Evolutionary conservation across 2,797 vertebrate genomes (phyloP).

Genomic region (Lerista edwardsae): DNA sequence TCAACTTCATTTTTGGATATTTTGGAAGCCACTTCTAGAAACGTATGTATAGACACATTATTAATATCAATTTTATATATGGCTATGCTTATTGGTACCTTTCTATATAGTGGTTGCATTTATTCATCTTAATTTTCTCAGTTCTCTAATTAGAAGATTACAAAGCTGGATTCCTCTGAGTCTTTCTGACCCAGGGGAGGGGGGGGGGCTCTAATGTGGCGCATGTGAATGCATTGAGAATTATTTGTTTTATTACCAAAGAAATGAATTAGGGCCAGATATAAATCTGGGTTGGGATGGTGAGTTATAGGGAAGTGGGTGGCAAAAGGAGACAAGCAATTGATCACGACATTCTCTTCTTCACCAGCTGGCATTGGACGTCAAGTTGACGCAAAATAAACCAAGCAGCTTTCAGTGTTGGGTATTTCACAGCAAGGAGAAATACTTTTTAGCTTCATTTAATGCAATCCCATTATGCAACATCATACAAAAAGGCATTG

Average conservation of each 20-base stretch:
- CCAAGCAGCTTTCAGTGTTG: background rate
- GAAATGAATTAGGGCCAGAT: slow-evolving; percentile 40
- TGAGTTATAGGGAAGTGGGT: background rate
- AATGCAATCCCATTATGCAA: slow-evolving; percentile 27
- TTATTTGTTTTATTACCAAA: slow-evolving; percentile 29
- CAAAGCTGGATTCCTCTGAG: background rate
- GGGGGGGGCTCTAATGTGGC: background rate
- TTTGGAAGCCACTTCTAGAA: too few relatives aligned
- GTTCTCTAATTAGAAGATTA: slow-evolving; percentile 25
- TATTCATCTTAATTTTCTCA: background rate
- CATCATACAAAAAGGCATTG: background rate
- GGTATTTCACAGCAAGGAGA: background rate
- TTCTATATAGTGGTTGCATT: too few relatives aligned
- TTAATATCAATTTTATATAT: too few relatives aligned
- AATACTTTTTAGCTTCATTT: slow-evolving; percentile 5
- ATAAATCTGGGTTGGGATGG: background rate
- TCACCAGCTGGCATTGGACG: slow-evolving; percentile 22
- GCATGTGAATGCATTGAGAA: background rate
- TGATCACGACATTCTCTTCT: background rate
- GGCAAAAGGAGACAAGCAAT: slow-evolving; percentile 26
- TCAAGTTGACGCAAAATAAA: background rate
- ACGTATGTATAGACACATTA: too few relatives aligned
- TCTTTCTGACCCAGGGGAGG: background rate
- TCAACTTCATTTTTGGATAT: too few relatives aligned
- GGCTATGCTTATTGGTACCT: too few relatives aligned